Conservation (phyloP, 2,113 vertebrate species). For the Callithrix jacchus region DNA sequence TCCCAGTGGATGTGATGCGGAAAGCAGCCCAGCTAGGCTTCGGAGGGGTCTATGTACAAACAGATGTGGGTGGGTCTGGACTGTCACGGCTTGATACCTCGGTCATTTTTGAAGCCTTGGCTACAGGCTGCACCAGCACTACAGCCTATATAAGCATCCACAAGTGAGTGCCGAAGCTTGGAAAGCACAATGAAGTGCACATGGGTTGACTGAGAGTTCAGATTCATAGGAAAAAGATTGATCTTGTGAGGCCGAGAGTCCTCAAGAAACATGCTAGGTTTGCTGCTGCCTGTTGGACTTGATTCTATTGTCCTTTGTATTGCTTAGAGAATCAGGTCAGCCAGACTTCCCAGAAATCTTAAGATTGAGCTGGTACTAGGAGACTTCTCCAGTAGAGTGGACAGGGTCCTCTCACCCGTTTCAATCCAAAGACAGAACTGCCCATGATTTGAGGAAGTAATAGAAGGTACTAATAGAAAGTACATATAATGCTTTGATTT, state of each 20-base stretch:
- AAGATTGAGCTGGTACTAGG: background rate
- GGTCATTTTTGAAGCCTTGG: constrained; percentile 96
- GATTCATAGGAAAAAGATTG: background rate
- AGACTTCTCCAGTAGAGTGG: background rate
- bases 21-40: constrained; percentile 95
- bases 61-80: constrained; percentile 95
- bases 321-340: background rate
- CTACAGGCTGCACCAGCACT: constrained; percentile 96
- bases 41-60: constrained; percentile 92
- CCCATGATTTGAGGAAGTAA: background rate
- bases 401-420: background rate
- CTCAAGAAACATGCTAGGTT: background rate
- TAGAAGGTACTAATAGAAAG: background rate
- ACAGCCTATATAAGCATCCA: constrained; percentile 99
- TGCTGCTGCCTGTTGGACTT: background rate
- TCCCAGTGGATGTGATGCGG: constrained; percentile 92
- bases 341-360: background rate
- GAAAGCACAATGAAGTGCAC: accelerated
- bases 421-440: background rate
- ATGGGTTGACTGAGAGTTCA: background rate
- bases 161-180: constrained; percentile 88
- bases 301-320: background rate
- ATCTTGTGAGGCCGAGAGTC: background rate
- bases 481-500: background rate
- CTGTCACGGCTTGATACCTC: constrained; percentile 94